Evolutionary conservation across 2,797 vertebrate genomes (phyloP).

Genomic region (Tiaroga cobitis): DNA sequence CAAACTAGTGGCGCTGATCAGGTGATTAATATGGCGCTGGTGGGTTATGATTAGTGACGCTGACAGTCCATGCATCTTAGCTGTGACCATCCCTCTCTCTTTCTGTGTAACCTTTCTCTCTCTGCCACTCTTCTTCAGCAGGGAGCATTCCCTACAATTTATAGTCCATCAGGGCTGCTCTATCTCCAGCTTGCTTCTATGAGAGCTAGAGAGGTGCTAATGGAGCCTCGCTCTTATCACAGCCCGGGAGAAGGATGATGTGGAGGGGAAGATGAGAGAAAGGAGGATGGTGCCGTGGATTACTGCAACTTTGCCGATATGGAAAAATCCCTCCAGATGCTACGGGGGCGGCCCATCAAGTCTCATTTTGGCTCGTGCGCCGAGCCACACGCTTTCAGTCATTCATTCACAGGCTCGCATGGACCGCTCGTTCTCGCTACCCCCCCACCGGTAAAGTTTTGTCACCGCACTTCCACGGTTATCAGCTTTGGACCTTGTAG

Average conservation of each 20-base stretch:
- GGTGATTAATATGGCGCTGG: slow-evolving; percentile 69
- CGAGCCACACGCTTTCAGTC: slow-evolving; percentile 30
- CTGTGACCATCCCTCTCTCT: slow-evolving; percentile 48
- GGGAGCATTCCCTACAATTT: slow-evolving; percentile 57
- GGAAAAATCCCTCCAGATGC: slow-evolving; percentile 52
- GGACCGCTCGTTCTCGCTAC: slow-evolving; percentile 29
- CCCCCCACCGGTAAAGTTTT: slow-evolving; percentile 59
- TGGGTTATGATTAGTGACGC: slow-evolving; percentile 72
- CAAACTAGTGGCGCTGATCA: slow-evolving; percentile 59
- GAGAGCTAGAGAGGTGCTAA: slow-evolving; percentile 44
- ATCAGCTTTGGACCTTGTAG: slow-evolving; percentile 17
- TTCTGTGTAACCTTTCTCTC: slow-evolving; percentile 52
- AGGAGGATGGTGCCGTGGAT: slow-evolving; percentile 8
- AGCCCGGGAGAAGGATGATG: slow-evolving; percentile 42
- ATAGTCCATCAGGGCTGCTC: slow-evolving; percentile 51
- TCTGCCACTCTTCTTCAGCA: slow-evolving; percentile 33
- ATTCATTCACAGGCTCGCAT: slow-evolving; percentile 42
- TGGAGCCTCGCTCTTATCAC: slow-evolving; percentile 64
- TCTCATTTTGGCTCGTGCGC: slow-evolving; percentile 43
- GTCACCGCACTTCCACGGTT: slow-evolving; percentile 69
- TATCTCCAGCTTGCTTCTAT: slow-evolving; percentile 29
- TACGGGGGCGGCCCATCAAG: slow-evolving; percentile 46
- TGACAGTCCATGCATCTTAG: slow-evolving; percentile 76
- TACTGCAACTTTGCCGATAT: slow-evolving; percentile 48
- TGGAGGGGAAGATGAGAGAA: slow-evolving; percentile 34